phyloP scores from a whole-genome alignment of 2,113 vertebrate species.

The Ceyx melanurus region DNA sequence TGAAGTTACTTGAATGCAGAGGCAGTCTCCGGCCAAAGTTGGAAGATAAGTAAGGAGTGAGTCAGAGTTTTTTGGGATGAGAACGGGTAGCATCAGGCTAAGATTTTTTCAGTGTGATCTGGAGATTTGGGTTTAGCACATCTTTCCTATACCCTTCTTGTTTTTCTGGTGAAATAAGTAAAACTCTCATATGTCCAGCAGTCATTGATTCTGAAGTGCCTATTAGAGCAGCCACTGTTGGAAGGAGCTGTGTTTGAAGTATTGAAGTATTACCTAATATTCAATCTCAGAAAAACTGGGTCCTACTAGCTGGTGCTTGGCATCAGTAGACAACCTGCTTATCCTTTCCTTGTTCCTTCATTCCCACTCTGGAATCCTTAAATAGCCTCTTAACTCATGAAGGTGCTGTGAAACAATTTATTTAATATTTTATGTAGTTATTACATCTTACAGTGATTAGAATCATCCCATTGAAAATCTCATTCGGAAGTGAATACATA shows the following conservation, averaged over 20 bases:
- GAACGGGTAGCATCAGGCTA: neutral
- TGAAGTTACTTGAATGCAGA: constrained; percentile 24
- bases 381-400: neutral
- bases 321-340: neutral
- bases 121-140: neutral
- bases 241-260: neutral
- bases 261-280: neutral
- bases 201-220: neutral
- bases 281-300: neutral
- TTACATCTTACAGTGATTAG: neutral
- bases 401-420: neutral
- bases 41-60: constrained; percentile 13
- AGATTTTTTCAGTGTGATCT: neutral
- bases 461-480: neutral
- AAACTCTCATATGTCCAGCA: neutral
- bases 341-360: neutral
- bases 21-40: constrained; percentile 11
- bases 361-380: neutral
- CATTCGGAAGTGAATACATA: neutral
- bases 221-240: neutral
- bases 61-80: constrained; percentile 35
- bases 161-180: neutral
- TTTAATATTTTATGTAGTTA: neutral
- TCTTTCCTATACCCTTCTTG: neutral
- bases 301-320: neutral